phyloP scores from a whole-genome alignment of 23 tunicate genomes.

The Halocynthia roretzi region DNA sequence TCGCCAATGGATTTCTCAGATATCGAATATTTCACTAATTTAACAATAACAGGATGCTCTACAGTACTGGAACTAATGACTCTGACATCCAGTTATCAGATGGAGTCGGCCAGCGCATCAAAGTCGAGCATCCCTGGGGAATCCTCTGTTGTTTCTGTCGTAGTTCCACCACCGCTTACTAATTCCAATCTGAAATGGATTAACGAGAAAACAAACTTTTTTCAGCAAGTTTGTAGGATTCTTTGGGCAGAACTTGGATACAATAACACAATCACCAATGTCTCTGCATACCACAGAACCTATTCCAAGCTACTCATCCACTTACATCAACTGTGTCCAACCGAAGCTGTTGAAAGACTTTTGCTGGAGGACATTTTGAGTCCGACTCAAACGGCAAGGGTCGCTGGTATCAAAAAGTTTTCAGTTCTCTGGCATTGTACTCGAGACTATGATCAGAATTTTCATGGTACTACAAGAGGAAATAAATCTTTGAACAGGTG shows the following conservation, averaged over 20 bases:
- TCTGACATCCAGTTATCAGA: neutral
- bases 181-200: constrained; percentile 19
- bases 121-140: neutral
- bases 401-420: constrained; percentile 15
- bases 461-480: neutral
- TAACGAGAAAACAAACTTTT: constrained; percentile 32
- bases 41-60: constrained; percentile 12
- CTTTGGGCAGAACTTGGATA: constrained; percentile 42
- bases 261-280: neutral
- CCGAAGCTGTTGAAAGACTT: constrained; percentile 55
- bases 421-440: constrained; percentile 16
- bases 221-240: constrained; percentile 28
- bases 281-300: neutral
- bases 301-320: constrained; percentile 30
- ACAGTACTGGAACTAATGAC: constrained; percentile 18
- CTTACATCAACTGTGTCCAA: constrained; percentile 53
- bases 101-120: neutral
- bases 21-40: neutral
- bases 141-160: constrained; percentile 26
- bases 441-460: constrained; percentile 1
- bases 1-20: neutral
- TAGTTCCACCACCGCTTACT: constrained; percentile 56
- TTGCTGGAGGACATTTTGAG: constrained; percentile 51
- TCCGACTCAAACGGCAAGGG: constrained; percentile 1
- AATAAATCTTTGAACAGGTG: constrained; percentile 40